Percentiles rank a stretch among this genome's conserved stretches.
Conservation (phyloP, 2,113 vertebrate species). For the Cheilinus undulatus region DNA sequence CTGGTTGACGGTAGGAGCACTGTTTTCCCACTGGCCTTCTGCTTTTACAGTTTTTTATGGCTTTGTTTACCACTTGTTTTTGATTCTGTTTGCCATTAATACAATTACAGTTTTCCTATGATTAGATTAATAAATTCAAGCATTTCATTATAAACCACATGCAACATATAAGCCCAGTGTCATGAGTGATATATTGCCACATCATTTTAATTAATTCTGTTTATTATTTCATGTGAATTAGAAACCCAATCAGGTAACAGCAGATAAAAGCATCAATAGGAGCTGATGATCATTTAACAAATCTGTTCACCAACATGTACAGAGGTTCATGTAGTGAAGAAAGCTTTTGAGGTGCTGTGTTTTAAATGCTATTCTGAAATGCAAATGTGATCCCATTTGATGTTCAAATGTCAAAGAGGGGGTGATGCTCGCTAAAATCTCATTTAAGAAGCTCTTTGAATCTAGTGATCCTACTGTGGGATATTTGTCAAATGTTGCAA, state of each 20-base stretch:
- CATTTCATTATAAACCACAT: too few relatives aligned
- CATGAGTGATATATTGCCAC: background rate
- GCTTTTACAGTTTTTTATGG: too few relatives aligned
- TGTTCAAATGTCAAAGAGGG: constrained; percentile 62
- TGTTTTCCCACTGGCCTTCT: too few relatives aligned
- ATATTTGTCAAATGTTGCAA: constrained; percentile 61
- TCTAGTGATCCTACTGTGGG: constrained; percentile 51
- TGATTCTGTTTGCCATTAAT: too few relatives aligned
- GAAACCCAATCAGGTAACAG: too few relatives aligned
- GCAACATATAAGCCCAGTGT: background rate
- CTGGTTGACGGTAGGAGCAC: too few relatives aligned
- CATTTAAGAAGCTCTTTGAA: constrained; percentile 61
- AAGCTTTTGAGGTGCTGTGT: background rate
- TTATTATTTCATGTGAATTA: too few relatives aligned
- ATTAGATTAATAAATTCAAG: too few relatives aligned
- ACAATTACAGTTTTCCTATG: too few relatives aligned
- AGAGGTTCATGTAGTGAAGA: background rate
- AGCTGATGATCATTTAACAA: background rate
- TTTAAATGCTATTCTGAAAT: constrained; percentile 48
- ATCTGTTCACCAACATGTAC: background rate
- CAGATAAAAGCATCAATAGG: too few relatives aligned
- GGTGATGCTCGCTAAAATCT: constrained; percentile 37
- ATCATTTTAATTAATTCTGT: too few relatives aligned
- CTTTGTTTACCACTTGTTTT: too few relatives aligned
- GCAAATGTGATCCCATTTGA: constrained; percentile 51